Conservation (phyloP, 2,888 invertebrate genomes). For the Parnassius orleans region DNA sequence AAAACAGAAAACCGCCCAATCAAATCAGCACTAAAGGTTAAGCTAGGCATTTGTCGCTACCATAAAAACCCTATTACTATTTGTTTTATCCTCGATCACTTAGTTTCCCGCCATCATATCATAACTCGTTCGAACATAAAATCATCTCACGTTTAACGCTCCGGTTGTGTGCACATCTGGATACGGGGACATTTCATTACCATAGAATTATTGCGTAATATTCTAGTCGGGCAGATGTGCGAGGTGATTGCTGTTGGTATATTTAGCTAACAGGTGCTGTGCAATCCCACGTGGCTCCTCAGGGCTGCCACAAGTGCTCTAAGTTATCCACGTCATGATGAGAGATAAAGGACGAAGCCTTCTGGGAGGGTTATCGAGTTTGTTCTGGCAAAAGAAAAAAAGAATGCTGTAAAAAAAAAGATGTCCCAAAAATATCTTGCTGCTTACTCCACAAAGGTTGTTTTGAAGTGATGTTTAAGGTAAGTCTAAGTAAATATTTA, state of each 20-base stretch:
- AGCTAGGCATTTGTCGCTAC: constrained; percentile 2
- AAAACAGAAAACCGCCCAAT: no score
- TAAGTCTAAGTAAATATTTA: no score
- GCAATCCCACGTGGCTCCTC: constrained; percentile 53
- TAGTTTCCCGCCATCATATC: constrained; percentile 16
- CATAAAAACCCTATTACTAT: no score
- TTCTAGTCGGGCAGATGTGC: constrained; percentile 69
- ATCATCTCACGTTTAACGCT: constrained; percentile 64
- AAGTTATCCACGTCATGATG: no score
- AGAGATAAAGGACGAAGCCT: no score
- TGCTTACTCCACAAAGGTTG: no score
- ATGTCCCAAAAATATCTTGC: no score
- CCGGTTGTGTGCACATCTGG: constrained; percentile 62
- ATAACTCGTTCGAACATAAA: constrained; percentile 40
- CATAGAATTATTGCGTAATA: constrained; percentile 72
- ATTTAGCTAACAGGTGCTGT: constrained; percentile 73
- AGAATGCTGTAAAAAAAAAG: no score
- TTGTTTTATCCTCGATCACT: constrained; percentile 26
- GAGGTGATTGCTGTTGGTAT: constrained; percentile 70
- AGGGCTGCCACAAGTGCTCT: constrained; percentile 47
- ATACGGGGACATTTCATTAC: constrained; percentile 56
- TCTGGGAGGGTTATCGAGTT: no score
- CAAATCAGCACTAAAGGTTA: neutral
- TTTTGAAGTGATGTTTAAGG: no score
- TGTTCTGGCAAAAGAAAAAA: no score